A percentile compares a stretch with the other conserved stretches of the same genome.
Conservation (phyloP, 2,797 vertebrate genomes). For the Scolopax bukidnonensis region DNA sequence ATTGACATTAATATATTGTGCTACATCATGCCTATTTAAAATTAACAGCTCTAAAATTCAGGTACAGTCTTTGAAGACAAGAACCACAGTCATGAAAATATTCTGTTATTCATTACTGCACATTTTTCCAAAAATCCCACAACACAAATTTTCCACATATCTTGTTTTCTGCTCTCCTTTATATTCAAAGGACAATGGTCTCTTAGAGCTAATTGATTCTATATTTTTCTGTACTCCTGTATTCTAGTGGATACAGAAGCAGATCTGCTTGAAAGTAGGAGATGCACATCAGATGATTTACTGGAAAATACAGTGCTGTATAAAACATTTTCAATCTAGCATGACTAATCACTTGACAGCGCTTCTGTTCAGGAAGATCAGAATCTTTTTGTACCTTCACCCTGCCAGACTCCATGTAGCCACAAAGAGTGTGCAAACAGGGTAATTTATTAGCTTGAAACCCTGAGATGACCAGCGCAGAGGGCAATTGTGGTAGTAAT, state of each 20-base stretch:
- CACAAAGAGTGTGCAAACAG: not conserved
- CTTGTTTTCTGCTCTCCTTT: not conserved
- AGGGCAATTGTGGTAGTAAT: not conserved
- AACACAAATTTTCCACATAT: not conserved
- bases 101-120: not conserved
- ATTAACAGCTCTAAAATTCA: not conserved
- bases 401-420: not conserved
- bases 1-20: not conserved
- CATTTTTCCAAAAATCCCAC: not conserved
- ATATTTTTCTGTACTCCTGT: not conserved
- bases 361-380: not conserved
- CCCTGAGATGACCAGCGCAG: fast-evolving
- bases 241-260: not conserved
- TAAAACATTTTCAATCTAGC: not conserved
- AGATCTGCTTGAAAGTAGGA: not conserved
- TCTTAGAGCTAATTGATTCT: not conserved
- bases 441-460: not conserved
- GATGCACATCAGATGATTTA: not conserved
- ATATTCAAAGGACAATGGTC: not conserved
- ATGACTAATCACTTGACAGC: not conserved
- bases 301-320: not conserved
- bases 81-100: not conserved
- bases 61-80: not conserved
- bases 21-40: not conserved
- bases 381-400: not conserved